phyloP scores from a whole-genome alignment of 2,797 vertebrate genomes.

The Ceryle rudis region DNA sequence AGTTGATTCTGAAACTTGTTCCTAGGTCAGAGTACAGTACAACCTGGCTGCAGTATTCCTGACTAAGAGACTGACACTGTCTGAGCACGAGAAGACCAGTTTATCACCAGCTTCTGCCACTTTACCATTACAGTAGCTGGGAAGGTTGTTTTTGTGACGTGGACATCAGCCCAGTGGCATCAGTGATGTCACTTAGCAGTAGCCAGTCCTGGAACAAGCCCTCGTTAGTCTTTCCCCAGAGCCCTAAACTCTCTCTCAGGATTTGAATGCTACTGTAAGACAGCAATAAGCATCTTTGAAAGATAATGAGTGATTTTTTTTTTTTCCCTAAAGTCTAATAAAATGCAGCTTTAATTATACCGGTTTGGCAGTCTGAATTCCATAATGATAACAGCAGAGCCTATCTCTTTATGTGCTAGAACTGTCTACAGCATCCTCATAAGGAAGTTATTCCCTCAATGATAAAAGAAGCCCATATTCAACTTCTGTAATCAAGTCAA shows the following conservation, averaged over 20 bases:
- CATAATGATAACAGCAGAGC: background rate
- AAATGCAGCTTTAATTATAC: background rate
- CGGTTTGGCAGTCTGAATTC: background rate
- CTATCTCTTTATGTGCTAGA: background rate
- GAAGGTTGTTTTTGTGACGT: background rate
- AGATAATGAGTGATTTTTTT: fast-evolving
- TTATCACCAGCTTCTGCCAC: background rate
- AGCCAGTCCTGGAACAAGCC: background rate
- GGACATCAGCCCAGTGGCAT: background rate
- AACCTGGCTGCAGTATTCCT: background rate
- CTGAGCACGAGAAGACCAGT: fast-evolving
- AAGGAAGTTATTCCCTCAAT: background rate
- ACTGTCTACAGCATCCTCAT: background rate
- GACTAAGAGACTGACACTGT: fast-evolving
- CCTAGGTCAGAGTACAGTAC: background rate
- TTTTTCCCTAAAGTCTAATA: background rate
- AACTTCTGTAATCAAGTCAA: background rate
- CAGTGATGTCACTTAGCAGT: fast-evolving
- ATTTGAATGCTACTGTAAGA: background rate
- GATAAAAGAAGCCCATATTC: background rate
- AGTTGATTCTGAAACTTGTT: background rate
- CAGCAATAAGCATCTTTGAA: background rate
- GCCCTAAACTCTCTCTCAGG: background rate
- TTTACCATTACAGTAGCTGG: background rate
- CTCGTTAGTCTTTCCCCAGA: background rate